Conservation (phyloP, 2,113 vertebrate species). For the Seriola quinqueradiata region DNA sequence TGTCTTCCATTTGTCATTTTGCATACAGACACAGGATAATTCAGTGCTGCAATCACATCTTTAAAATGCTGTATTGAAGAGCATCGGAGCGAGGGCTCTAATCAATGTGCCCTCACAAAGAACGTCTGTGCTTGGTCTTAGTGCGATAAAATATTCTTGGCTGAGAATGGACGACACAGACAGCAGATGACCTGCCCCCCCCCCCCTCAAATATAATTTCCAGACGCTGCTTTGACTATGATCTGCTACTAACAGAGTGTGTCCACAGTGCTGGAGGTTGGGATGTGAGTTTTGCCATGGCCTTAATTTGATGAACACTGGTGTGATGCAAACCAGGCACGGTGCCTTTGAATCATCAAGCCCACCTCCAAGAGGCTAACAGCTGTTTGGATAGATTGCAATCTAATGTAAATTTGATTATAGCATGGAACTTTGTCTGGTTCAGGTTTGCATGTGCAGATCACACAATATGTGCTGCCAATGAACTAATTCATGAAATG, state of each 20-base stretch:
- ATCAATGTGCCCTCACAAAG: conserved; percentile 17
- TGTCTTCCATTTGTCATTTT: conserved; percentile 5
- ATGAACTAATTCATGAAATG: not conserved
- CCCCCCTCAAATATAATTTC: conserved; percentile 30
- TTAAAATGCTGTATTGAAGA: conserved; percentile 26
- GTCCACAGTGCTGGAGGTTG: not conserved
- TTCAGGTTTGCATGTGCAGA: not conserved
- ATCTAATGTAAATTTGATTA: conserved; percentile 44
- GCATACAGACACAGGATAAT: conserved; percentile 17
- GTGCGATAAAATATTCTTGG: conserved; percentile 18
- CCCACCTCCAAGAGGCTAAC: conserved; percentile 28
- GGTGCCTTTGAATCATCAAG: conserved; percentile 26
- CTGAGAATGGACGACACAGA: conserved; percentile 18
- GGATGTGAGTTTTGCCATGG: conserved; percentile 22
- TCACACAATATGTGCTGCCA: not conserved
- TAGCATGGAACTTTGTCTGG: not conserved
- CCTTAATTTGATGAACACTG: conserved; percentile 51
- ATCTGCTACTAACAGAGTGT: conserved; percentile 9
- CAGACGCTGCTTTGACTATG: conserved; percentile 4
- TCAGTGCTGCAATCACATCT: conserved; percentile 22
- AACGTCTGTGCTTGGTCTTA: not conserved
- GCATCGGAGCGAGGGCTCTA: conserved; percentile 25
- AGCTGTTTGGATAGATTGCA: conserved; percentile 43
- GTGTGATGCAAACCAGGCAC: conserved; percentile 22
- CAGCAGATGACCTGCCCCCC: not conserved